These are phyloP conservation scores for Argynnis bischoffii DNA, from an alignment of 2,888 invertebrate species.

Conservation along the genomic window DNA sequence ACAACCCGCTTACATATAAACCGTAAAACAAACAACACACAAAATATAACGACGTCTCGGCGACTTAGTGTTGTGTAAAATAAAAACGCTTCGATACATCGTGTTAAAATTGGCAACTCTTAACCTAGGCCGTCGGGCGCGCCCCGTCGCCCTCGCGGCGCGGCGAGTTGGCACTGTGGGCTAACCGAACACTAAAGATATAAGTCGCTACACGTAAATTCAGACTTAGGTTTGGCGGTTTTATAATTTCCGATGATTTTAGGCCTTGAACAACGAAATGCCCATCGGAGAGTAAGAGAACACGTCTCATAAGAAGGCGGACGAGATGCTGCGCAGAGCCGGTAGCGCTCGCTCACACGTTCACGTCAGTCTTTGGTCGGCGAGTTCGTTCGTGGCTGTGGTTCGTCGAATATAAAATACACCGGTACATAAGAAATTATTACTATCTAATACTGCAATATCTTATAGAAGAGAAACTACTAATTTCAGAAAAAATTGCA, in stretches of 20 bases:
- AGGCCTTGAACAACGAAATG: background rate
- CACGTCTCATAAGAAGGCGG: no score
- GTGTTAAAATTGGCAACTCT: slow-evolving; percentile 34
- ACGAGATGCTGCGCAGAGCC: no score
- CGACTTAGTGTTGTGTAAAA: slow-evolving; percentile 29
- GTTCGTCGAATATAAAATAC: slow-evolving; percentile 17
- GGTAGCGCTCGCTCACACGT: no score
- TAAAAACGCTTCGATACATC: slow-evolving; percentile 29
- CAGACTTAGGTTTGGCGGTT: slow-evolving; percentile 4
- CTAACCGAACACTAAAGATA: background rate
- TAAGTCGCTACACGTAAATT: background rate
- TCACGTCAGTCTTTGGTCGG: background rate
- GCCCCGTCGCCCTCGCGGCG: slow-evolving; percentile 15
- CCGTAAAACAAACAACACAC: slow-evolving; percentile 35
- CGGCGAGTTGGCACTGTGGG: slow-evolving; percentile 2
- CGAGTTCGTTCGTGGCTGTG: background rate
- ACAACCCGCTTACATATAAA: slow-evolving; percentile 28
- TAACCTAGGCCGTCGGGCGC: slow-evolving; percentile 31
- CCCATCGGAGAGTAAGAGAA: no score
- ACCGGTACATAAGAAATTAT: slow-evolving; percentile 20
- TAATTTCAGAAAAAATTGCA: slow-evolving; percentile 17
- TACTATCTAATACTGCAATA: slow-evolving; percentile 29
- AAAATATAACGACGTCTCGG: slow-evolving; percentile 27
- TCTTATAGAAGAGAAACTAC: slow-evolving; percentile 20
- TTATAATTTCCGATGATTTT: background rate